Base-by-base conservation (phyloP, 2,113 vertebrate species). In the Hippocampus mohnikei region DNA sequence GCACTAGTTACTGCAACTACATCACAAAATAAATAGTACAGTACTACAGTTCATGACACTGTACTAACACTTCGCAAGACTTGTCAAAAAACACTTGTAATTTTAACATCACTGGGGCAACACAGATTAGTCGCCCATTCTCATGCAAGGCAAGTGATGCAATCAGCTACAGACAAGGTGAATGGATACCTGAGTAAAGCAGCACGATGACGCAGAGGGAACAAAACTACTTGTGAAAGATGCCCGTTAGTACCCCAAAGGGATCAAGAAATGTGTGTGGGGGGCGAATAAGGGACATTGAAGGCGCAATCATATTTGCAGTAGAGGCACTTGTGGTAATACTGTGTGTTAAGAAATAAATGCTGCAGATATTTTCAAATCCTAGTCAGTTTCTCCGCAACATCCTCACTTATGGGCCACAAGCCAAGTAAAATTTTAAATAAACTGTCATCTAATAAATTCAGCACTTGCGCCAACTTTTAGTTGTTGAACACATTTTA, bases 141-240 rank as follows among this genome's bases (percentile, higher is more conserved):
- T 42, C 63, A 65, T 65, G 63, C 63, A 65, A 44, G 13, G 41
- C 5, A 42, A 64, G 40, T 64, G 58, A 37, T 18, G 58, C 29
- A 23, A 44, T 23, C 40, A 15, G 21, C 40, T n/a, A 64, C 21
- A 64, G n/a, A 44, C 23, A 18, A 3, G 29, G 16, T 20, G 33
- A 65, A 46, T 46, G 42, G 13, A 16, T 65, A 65, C 63, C 63
- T 65, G 63, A 65, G 63, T 46, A 25, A 65, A 65, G 41, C 63
- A 65, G 44, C 63, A 27, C 63, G 3, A 25, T 60, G 58, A 33
- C 27, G 2, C 27, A 18, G 7, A 18, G 27, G 27, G 27, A 29
- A 33, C 58, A 60, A 60, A 60, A 33, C 16, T 8, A 18, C 25
- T 44, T 15, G 5, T 15, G 13, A 42, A 41, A 41, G 21, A 42